Evolutionary conservation across 1,140 invertebrate species (phyloP).

Genomic region (Hypsibius dujardini): DNA sequence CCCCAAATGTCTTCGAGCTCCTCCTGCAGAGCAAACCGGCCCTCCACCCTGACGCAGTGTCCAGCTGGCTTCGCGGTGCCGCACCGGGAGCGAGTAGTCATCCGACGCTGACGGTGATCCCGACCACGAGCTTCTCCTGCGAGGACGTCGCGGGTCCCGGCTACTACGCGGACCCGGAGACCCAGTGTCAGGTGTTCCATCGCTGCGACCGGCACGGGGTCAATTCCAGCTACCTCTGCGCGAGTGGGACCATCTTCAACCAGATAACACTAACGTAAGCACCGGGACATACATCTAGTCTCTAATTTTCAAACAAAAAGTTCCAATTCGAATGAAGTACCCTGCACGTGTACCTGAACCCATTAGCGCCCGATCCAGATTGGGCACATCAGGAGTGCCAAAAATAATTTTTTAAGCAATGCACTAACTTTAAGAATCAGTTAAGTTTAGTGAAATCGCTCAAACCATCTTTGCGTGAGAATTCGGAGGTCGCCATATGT

Average conservation of each 20-base stretch:
- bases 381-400: too few species aligned
- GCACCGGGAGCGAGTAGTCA: not conserved
- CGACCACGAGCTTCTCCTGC: slow-evolving; percentile 45
- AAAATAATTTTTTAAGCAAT: too few species aligned
- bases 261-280: slow-evolving; percentile 48
- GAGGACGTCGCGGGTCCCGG: slow-evolving; percentile 58
- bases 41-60: not conserved
- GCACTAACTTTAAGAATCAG: too few species aligned
- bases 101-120: not conserved
- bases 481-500: too few species aligned
- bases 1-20: not conserved
- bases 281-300: too few species aligned
- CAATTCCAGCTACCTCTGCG: slow-evolving; percentile 50
- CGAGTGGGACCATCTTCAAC: slow-evolving; percentile 69
- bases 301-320: too few species aligned
- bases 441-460: too few species aligned
- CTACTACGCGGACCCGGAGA: slow-evolving; percentile 63
- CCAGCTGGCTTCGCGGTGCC: not conserved
- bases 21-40: slow-evolving; percentile 2
- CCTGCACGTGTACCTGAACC: too few species aligned
- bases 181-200: slow-evolving; percentile 63
- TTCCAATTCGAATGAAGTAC: too few species aligned
- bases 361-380: too few species aligned
- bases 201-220: not conserved
- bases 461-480: too few species aligned